Base-by-base conservation (phyloP, 2,113 vertebrate species). In the Pyrgilauda ruficollis region DNA sequence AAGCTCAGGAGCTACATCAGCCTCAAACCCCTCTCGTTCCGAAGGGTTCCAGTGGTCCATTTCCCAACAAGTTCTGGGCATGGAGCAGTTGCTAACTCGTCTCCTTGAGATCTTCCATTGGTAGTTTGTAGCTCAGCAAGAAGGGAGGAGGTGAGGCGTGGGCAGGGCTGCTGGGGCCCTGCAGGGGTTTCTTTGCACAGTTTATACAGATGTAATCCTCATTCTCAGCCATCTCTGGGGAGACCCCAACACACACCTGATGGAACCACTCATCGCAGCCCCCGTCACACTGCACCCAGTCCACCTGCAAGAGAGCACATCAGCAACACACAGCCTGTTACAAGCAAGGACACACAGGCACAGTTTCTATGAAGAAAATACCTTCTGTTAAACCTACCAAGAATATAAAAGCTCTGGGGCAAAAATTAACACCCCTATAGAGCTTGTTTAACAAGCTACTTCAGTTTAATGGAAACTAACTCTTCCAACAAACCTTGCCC, bases 221-320 rank as follows among this genome's bases (percentile, higher is more conserved):
- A 4, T 98, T 99, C 97, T 99, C 99, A 1, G 99, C 99, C 99
- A 99, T 99, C 97, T 99, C 99, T 18, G 99, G 99, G 13, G 99
- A 98, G 30, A 99, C 99, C 10, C 99, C 99, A 17, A 99, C 99
- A 59, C 99, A 99, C 87, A 99, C 98, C 95, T 99, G 99, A 96
- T 99, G 99, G 98, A 99, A 99, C 99, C 99, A 99, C 96, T 99
- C 99, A 49, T 99, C 99, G 11, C 99, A 99, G 97, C 99, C 99
- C 49, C 99, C 99, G 12, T 99, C 99, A 67, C 99, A 99, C 95
- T 99, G 99, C 76, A 99, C 99, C 99, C 99, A 99, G 98, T 99
- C 99, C 94, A 99, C 99, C 99, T 99, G 98, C 74, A 96, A 97
- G 73, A 98, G 67, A 98, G 74, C 93, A 97, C 86, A 98, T 20